These are phyloP conservation scores for Drosophila ercepeae DNA, from an alignment of 1,140 invertebrate genomes.

Conservation along the genomic window DNA sequence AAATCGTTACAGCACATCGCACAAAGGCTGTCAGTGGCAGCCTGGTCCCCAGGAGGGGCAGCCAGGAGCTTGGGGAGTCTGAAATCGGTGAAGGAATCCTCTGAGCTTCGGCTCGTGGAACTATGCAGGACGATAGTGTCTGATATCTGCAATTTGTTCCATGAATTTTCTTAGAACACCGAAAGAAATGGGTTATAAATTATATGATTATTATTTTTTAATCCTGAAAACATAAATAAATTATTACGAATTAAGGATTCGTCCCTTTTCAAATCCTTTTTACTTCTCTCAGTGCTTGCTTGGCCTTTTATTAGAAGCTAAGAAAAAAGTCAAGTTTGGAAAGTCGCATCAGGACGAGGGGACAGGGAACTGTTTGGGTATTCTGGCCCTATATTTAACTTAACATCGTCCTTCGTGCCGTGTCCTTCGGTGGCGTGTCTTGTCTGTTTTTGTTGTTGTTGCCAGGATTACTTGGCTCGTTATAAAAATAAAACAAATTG, in stretches of 20 bases:
- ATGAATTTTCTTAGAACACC: not conserved
- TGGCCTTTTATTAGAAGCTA: not conserved
- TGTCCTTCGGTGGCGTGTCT: not conserved
- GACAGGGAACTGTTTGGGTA: not conserved
- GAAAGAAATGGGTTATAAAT: not conserved
- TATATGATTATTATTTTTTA: no score
- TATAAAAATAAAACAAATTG: conserved; percentile 41
- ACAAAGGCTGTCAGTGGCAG: conserved; percentile 18
- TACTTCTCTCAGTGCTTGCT: not conserved
- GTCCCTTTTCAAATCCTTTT: no score
- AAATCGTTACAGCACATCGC: conserved; percentile 24
- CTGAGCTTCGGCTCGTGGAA: not conserved
- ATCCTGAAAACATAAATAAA: not conserved
- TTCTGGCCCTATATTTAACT: conserved; percentile 8
- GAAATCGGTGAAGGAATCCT: conserved; percentile 11
- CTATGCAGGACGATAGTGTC: conserved; percentile 3
- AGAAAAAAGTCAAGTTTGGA: conserved; percentile 2
- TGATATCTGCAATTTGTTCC: conserved; percentile 16
- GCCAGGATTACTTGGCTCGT: conserved; percentile 24
- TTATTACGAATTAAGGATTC: not conserved
- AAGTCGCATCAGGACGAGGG: conserved; percentile 5
- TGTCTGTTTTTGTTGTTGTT: not conserved
- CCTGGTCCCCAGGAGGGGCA: not conserved
- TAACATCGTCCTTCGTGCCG: not conserved
- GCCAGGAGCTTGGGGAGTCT: not conserved